Conservation (phyloP, 2,113 vertebrate genomes). For the Panurus biarmicus region DNA sequence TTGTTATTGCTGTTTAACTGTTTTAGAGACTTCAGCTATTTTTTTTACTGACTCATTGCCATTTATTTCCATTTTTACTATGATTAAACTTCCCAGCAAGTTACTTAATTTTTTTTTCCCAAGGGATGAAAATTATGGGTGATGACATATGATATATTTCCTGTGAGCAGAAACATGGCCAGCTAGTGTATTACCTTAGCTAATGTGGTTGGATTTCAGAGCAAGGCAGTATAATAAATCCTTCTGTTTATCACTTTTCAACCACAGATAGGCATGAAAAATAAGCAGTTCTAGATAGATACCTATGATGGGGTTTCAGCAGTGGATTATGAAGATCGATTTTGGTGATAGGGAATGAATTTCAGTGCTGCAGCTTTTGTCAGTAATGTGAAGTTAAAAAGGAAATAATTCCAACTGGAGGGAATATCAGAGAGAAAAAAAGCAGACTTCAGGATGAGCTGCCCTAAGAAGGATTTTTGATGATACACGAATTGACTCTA, state of each 20-base stretch:
- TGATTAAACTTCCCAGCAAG: not conserved
- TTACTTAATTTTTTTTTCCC: not conserved
- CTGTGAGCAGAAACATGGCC: not conserved
- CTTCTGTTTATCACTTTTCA: not conserved
- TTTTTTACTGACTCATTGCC: not conserved
- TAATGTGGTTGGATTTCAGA: not conserved
- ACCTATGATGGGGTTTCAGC: not conserved
- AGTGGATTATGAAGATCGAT: not conserved
- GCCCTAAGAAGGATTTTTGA: conserved; percentile 37
- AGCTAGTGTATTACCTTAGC: not conserved
- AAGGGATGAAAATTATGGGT: not conserved
- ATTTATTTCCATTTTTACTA: not conserved
- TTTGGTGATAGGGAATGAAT: not conserved
- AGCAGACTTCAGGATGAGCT: conserved; percentile 1
- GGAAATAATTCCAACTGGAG: not conserved
- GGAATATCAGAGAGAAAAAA: not conserved
- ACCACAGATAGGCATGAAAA: not conserved
- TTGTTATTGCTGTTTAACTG: not conserved
- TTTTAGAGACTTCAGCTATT: not conserved
- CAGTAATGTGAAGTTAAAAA: not conserved
- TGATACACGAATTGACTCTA: not conserved
- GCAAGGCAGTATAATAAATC: not conserved
- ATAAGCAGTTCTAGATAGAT: not conserved
- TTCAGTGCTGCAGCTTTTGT: not conserved
- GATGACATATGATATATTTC: not conserved